Evolutionary conservation across 2,888 invertebrate genomes (phyloP), one percentile per base, ranked within the genome.

Genomic region (Lasioglossum figueresi): DNA sequence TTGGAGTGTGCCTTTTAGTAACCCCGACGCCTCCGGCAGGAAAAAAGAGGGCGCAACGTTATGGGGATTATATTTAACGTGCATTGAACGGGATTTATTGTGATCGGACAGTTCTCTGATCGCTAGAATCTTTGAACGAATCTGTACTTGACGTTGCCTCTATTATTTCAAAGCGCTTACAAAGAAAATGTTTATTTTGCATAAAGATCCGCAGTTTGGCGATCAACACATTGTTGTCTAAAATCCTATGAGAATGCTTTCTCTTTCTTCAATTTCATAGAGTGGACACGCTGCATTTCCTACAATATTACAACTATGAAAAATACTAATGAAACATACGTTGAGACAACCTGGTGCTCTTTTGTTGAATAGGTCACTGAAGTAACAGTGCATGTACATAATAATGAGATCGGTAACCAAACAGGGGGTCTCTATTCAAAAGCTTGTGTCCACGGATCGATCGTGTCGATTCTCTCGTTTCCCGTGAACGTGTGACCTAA

Each of bases 1-100:
- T 89, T 86, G 93, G 92, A 94, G 94, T 93, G 92, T 93, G 94
- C 93, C 93, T 94, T 94, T 94, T 94, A 93, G 93, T 91, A 90
- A 89, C 88, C 91, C 88, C 91, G 90, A 91, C 91, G 92, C 93
- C 92, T 92, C 90, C 82, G 92, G 93, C 88, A 37, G 23, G 34
- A 68, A 89, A 90, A 92, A 92, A 89, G 89, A 88, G 92, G 90
- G 89, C 89, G 83, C 83, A 63, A 82, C 78, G 87, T 88, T 90
- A 88, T 81, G 77, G 88, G 89, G 87, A 89, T 90, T 88, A 89
- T 90, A 86, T 85, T 90, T 73, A 82, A 76, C 68, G 85, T 80
- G 74, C 76, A 34, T 72, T 73, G 43, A 83, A 76, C 71, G 72
- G 73, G 16, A 48, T 45, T 52, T 76, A 70, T 85, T 76, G 59